Evolutionary conservation across 2,888 invertebrate genomes (phyloP).

Genomic region (Pyrrhosoma nymphula): DNA sequence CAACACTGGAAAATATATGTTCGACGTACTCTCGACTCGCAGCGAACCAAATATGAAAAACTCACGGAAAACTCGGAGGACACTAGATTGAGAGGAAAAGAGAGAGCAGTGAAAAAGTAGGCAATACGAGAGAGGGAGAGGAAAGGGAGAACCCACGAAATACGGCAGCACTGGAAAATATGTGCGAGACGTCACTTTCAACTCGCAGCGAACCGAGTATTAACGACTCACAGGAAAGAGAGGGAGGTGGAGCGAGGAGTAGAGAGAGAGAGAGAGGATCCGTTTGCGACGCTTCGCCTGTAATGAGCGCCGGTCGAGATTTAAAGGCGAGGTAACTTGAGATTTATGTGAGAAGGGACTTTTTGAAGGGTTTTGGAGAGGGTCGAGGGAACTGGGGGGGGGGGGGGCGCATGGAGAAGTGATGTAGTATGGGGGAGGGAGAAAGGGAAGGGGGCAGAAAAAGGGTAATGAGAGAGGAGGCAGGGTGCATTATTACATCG

Average conservation of each 20-base stretch:
- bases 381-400: background rate
- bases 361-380: background rate
- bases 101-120: too few species aligned
- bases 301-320: slow-evolving; percentile 22
- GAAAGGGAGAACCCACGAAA: background rate
- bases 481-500: background rate
- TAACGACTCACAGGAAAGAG: background rate
- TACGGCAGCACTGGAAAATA: background rate
- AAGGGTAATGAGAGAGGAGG: background rate
- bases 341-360: background rate
- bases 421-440: background rate
- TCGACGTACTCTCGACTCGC: too few species aligned
- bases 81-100: too few species aligned
- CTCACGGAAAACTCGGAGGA: too few species aligned
- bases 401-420: background rate
- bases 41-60: too few species aligned
- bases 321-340: background rate
- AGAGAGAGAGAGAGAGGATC: background rate
- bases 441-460: background rate
- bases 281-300: background rate
- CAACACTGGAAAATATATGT: background rate
- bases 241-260: background rate
- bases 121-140: too few species aligned
- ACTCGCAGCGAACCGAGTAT: background rate
- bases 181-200: background rate